Conservation (phyloP, 2,797 vertebrate species). For the Craterocephalus amniculus region DNA sequence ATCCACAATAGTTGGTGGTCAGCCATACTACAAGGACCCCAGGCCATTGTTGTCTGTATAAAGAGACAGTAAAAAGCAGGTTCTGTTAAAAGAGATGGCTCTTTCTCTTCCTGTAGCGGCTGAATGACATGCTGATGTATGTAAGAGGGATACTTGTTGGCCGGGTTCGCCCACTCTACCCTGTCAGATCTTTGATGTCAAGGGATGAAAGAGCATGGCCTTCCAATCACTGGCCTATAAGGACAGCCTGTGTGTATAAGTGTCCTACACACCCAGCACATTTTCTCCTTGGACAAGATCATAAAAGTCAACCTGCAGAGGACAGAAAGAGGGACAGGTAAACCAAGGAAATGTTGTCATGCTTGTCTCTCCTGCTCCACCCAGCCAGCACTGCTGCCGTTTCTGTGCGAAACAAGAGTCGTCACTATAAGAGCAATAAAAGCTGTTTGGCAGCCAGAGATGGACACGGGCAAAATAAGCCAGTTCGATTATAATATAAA, state of each 20-base stretch:
- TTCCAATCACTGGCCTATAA: conserved; percentile 38
- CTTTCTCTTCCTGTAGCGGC: conserved; percentile 6
- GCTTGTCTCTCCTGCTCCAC: conserved; percentile 41
- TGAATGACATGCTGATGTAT: conserved; percentile 15
- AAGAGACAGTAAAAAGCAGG: background rate
- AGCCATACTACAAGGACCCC: background rate
- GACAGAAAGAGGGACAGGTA: conserved; percentile 41
- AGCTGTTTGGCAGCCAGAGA: too few species aligned
- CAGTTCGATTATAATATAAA: too few species aligned
- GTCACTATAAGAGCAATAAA: too few species aligned
- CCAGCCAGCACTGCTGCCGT: conserved; percentile 45
- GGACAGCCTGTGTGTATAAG: conserved; percentile 30
- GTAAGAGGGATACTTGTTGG: conserved; percentile 19
- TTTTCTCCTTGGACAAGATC: conserved; percentile 38
- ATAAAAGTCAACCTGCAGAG: conserved; percentile 48
- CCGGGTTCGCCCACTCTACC: conserved; percentile 28
- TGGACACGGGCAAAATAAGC: too few species aligned
- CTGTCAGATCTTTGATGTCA: conserved; percentile 61
- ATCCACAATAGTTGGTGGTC: conserved; percentile 1
- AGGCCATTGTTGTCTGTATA: background rate
- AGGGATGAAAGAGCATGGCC: conserved; percentile 57
- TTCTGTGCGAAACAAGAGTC: too few species aligned
- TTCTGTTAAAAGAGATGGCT: background rate
- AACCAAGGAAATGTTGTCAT: conserved; percentile 52
- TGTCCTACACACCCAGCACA: conserved; percentile 51